Evolutionary conservation across 1,140 invertebrate genomes (phyloP).

Genomic region (Drosophila teissieri): DNA sequence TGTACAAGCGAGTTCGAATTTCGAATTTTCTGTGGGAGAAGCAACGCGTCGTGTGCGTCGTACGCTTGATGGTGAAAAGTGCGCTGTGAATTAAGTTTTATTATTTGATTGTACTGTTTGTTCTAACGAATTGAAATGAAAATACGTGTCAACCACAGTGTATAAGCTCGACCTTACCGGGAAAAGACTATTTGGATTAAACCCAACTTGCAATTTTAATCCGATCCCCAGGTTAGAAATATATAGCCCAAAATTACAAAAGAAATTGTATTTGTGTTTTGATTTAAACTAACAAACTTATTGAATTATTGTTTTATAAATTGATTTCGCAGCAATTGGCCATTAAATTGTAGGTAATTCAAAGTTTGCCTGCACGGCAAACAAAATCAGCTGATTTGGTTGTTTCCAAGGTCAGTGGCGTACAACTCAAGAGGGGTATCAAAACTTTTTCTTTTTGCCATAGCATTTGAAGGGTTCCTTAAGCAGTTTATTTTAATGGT

Average conservation of each 20-base stretch:
- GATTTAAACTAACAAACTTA: background rate
- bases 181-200: background rate
- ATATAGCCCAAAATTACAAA: background rate
- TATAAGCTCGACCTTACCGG: too few species aligned
- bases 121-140: too few species aligned
- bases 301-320: background rate
- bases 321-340: background rate
- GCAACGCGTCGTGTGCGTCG: constrained; percentile 14
- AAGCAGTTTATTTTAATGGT: too few species aligned
- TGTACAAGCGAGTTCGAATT: constrained; percentile 38
- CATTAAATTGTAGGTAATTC: background rate
- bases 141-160: background rate
- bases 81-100: constrained; percentile 56
- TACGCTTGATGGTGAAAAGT: constrained; percentile 72
- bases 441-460: background rate
- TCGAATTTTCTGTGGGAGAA: constrained; percentile 42
- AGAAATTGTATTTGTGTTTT: background rate
- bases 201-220: background rate
- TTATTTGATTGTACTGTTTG: background rate
- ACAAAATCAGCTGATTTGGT: constrained; percentile 45
- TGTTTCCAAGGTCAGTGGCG: constrained; percentile 6
- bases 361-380: background rate
- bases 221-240: background rate
- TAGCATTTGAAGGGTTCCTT: too few species aligned
- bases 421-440: background rate